Evolutionary conservation across 2,797 vertebrate genomes (phyloP).

Genomic region (Falco concolor): DNA sequence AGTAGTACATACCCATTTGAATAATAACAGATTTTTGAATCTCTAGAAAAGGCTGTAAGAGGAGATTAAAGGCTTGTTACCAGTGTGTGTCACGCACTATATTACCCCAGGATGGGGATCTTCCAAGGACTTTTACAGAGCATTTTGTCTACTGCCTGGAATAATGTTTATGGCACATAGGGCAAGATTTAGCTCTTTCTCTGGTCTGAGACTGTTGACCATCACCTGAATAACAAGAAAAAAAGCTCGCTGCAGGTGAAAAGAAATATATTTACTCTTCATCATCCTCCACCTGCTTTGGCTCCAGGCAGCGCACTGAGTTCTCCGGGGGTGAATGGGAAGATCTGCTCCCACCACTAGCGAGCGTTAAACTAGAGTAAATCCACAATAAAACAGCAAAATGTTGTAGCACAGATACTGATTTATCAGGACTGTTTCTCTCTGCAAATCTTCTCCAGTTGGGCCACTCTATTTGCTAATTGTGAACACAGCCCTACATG

Average conservation of each 20-base stretch:
- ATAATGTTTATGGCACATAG: background rate
- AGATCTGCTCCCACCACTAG: background rate
- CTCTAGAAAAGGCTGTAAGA: background rate
- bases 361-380: background rate
- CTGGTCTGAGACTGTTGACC: background rate
- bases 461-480: background rate
- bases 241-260: background rate
- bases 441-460: background rate
- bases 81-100: background rate
- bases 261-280: background rate
- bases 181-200: background rate
- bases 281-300: background rate
- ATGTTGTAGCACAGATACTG: background rate
- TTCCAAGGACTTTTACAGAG: background rate
- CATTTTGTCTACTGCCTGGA: background rate
- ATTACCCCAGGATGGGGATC: background rate
- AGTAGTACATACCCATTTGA: background rate
- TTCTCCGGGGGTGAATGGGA: background rate
- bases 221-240: background rate
- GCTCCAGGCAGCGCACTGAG: background rate
- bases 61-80: background rate
- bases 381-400: background rate
- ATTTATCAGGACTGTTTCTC: background rate
- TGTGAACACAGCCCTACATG: background rate
- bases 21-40: conserved; percentile 4